A percentile compares a stretch with the other conserved stretches of the same genome.
Evolutionary conservation across 2,888 invertebrate genomes (phyloP).

Genomic region (Ptilodon capucinus): DNA sequence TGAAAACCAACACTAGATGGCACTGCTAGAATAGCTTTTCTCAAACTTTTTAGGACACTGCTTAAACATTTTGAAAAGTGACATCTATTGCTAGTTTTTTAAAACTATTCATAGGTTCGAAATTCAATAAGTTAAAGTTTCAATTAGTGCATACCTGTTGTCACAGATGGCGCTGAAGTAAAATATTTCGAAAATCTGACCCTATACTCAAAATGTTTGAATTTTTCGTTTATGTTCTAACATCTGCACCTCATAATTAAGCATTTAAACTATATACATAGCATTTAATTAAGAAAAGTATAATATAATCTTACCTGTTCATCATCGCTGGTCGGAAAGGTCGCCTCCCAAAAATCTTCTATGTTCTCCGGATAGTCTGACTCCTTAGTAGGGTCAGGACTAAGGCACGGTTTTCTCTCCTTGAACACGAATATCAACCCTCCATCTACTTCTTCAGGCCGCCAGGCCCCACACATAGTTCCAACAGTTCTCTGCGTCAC

Average conservation of each 20-base stretch:
- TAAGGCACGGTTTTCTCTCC: conserved; percentile 59
- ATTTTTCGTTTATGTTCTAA: too few species aligned
- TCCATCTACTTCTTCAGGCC: conserved; percentile 74
- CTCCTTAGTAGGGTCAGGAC: conserved; percentile 69
- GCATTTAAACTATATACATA: not conserved
- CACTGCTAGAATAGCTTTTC: not conserved
- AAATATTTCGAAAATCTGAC: not conserved
- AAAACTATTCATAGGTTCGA: not conserved
- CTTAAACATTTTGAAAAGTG: too few species aligned
- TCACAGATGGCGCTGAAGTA: conserved; percentile 24
- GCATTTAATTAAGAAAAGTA: not conserved
- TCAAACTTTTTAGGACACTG: too few species aligned
- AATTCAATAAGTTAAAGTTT: not conserved
- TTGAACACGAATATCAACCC: conserved; percentile 71
- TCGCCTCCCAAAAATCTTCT: conserved; percentile 73
- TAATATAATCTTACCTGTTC: conserved; percentile 58
- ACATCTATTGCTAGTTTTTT: not conserved
- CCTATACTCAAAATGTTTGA: too few species aligned
- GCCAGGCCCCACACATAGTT: conserved; percentile 79
- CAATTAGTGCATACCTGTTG: not conserved
- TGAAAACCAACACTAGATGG: not conserved
- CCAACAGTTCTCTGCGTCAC: conserved; percentile 63
- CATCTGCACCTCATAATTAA: too few species aligned
- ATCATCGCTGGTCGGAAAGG: conserved; percentile 43
- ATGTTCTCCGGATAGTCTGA: conserved; percentile 75